phyloP scores from a whole-genome alignment of 2,888 invertebrate genomes.

The Seladonia tumulorum region DNA sequence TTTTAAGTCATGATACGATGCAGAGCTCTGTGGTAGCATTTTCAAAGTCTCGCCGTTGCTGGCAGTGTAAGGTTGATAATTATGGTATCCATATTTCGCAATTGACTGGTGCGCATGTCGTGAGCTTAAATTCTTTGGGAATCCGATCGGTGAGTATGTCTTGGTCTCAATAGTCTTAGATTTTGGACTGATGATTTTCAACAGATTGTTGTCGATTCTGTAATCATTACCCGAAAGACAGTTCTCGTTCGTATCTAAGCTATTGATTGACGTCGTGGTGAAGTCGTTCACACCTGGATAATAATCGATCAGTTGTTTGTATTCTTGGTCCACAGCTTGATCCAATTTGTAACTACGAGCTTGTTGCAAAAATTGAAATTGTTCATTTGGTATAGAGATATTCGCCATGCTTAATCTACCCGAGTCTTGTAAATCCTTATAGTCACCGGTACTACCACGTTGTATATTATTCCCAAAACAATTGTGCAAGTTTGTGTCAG shows the following conservation, averaged over 20 bases:
- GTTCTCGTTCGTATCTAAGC: conserved; percentile 71
- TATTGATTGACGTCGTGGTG: conserved; percentile 68
- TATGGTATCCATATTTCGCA: conserved; percentile 78
- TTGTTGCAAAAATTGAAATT: conserved; percentile 71
- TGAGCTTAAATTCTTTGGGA: conserved; percentile 76
- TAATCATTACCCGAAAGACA: conserved; percentile 72
- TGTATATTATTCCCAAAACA: conserved; percentile 76
- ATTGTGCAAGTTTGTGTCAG: conserved; percentile 78
- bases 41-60: conserved; percentile 78
- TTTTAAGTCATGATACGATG: conserved; percentile 76
- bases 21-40: conserved; percentile 71
- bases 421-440: conserved; percentile 77
- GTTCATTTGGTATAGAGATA: conserved; percentile 74
- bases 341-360: conserved; percentile 75
- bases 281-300: conserved; percentile 75
- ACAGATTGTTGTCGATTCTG: conserved; percentile 76
- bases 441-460: conserved; percentile 76
- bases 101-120: conserved; percentile 72
- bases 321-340: conserved; percentile 77
- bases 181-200: conserved; percentile 77
- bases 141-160: conserved; percentile 78
- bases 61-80: conserved; percentile 79
- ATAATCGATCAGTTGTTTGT: conserved; percentile 75
- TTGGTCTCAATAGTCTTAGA: conserved; percentile 68
- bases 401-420: conserved; percentile 71